A percentile compares a stretch with the other conserved stretches of the same genome.
Evolutionary conservation across 2,113 vertebrate genomes (phyloP).

Genomic region (Tychaedon coryphoeus): DNA sequence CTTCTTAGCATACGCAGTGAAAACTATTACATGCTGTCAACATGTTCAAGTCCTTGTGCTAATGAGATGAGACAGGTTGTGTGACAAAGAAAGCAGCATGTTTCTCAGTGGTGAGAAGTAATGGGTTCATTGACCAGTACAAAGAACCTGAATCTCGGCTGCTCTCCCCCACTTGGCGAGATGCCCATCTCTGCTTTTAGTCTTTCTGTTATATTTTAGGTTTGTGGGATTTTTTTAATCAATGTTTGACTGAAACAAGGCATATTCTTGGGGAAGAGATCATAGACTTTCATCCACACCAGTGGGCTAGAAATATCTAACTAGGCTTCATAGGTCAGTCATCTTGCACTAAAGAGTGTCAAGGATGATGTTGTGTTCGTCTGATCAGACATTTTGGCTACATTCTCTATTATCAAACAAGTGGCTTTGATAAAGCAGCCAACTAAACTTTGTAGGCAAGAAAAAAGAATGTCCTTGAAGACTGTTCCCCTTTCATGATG

Average conservation of each 20-base stretch:
- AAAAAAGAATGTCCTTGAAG: slow-evolving; percentile 39
- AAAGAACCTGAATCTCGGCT: neutral
- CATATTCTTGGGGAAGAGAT: neutral
- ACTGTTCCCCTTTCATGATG: neutral
- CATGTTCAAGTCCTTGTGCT: slow-evolving; percentile 16
- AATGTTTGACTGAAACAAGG: neutral
- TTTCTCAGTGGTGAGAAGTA: neutral
- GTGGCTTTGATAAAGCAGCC: neutral
- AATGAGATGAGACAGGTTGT: slow-evolving; percentile 55
- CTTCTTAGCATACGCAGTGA: slow-evolving; percentile 8
- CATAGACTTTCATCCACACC: neutral
- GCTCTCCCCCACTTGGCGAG: neutral
- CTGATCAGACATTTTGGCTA: neutral
- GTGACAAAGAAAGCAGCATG: neutral
- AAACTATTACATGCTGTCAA: slow-evolving; percentile 36
- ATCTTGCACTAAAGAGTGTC: neutral
- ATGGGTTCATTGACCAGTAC: neutral
- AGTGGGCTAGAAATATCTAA: neutral
- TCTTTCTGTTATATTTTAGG: neutral
- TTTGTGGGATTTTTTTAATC: neutral
- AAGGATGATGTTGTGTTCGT: neutral
- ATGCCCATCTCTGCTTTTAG: neutral
- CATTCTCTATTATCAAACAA: neutral
- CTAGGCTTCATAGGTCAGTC: neutral
- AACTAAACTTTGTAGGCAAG: neutral